Evolutionary conservation across 2,113 vertebrate species (phyloP).

Genomic region (Malurus cyaneus): DNA sequence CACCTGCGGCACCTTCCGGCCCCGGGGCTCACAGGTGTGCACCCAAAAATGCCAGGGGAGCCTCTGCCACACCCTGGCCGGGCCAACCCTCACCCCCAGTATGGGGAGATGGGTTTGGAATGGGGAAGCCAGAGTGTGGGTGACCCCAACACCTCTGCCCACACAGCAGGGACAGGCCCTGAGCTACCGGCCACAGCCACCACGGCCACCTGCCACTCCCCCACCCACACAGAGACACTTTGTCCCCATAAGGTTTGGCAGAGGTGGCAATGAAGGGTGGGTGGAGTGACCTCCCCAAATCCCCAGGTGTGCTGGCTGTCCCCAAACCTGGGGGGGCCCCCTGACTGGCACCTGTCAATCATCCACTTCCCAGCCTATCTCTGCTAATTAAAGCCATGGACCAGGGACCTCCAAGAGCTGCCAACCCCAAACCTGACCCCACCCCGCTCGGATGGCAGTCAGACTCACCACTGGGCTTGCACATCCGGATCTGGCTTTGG

Average conservation of each 20-base stretch:
- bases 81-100: not conserved
- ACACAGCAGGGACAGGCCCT: not conserved
- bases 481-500: constrained; percentile 92
- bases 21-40: constrained; percentile 67
- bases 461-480: constrained; percentile 86
- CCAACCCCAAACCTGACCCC: not conserved
- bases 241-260: not conserved
- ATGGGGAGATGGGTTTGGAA: not conserved
- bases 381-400: not conserved
- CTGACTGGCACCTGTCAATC: not conserved
- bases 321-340: accelerated
- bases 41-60: not conserved
- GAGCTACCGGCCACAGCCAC: accelerated
- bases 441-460: accelerated
- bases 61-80: accelerated
- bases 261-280: not conserved
- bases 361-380: not conserved
- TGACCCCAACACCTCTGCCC: not conserved
- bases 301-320: not conserved
- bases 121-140: not conserved
- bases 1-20: constrained; percentile 17
- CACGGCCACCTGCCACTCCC: not conserved
- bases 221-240: not conserved
- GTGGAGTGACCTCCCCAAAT: not conserved
- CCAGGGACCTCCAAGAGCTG: too few relatives aligned